A percentile compares a stretch with the other conserved stretches of the same genome.
These are phyloP conservation scores for Pyrgus malvae DNA, from an alignment of 2,888 invertebrate species.

Conservation along the genomic window DNA sequence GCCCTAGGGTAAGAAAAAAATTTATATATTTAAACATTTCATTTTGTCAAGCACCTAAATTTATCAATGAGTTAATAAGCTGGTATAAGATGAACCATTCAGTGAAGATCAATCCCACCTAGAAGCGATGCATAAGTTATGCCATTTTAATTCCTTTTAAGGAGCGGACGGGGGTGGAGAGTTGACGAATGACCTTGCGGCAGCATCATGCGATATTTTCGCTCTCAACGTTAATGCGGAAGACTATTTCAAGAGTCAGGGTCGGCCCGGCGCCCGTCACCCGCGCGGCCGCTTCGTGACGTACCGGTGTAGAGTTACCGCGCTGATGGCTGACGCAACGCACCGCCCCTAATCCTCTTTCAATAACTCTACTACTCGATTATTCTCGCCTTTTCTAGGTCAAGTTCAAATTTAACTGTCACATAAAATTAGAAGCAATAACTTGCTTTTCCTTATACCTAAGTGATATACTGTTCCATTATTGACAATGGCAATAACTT, in stretches of 20 bases:
- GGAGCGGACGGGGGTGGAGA: slow-evolving; percentile 56
- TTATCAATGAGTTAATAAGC: no score
- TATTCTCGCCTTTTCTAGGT: background rate
- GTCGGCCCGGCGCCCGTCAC: slow-evolving; percentile 64
- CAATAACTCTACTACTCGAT: slow-evolving; percentile 10
- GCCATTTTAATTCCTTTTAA: slow-evolving; percentile 48
- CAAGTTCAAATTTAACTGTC: background rate
- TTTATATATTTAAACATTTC: no score
- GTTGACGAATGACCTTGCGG: slow-evolving; percentile 55
- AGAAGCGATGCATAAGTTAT: background rate
- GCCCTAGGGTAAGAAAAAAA: no score
- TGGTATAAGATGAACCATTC: no score
- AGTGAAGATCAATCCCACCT: no score
- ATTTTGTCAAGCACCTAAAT: no score
- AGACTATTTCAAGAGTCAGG: slow-evolving; percentile 83
- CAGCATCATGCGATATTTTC: slow-evolving; percentile 79
- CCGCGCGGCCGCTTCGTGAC: slow-evolving; percentile 51
- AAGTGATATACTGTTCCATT: no score
- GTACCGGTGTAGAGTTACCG: slow-evolving; percentile 36
- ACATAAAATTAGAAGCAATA: background rate
- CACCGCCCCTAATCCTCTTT: slow-evolving; percentile 7
- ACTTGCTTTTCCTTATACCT: no score
- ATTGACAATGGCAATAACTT: no score
- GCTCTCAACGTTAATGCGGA: slow-evolving; percentile 77
- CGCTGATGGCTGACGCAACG: slow-evolving; percentile 3